Percentiles rank a stretch among this genome's conserved stretches.
phyloP scores from a whole-genome alignment of 2,888 invertebrate species.

The Anthoptus insignis region DNA sequence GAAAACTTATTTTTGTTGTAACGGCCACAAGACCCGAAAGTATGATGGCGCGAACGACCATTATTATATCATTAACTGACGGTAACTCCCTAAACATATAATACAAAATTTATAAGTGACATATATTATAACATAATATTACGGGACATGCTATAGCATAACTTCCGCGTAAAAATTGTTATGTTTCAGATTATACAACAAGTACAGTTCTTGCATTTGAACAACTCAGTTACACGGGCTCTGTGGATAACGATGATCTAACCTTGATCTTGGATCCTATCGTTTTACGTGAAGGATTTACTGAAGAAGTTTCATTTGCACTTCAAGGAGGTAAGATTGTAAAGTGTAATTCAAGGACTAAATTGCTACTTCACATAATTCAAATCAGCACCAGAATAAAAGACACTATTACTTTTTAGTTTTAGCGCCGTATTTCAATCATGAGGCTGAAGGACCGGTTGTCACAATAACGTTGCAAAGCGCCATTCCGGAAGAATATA shows the following conservation, averaged over 20 bases:
- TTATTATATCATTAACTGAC: constrained; percentile 1
- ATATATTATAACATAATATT: too few relatives aligned
- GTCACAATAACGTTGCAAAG: constrained; percentile 47
- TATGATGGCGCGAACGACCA: constrained; percentile 30
- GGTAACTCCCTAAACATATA: constrained; percentile 1
- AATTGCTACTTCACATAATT: too few relatives aligned
- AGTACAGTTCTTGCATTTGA: constrained; percentile 54
- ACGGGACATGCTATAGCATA: too few relatives aligned
- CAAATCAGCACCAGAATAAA: too few relatives aligned
- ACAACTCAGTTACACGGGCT: constrained; percentile 52
- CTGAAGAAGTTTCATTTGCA: constrained; percentile 50
- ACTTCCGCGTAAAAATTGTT: too few relatives aligned
- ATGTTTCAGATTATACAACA: constrained; percentile 49
- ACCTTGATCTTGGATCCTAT: constrained; percentile 52
- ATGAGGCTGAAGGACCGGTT: constrained; percentile 33
- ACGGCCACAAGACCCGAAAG: constrained; percentile 49
- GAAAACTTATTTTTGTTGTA: constrained; percentile 52
- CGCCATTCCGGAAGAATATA: constrained; percentile 49
- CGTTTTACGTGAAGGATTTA: constrained; percentile 54
- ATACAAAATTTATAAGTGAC: too few relatives aligned
- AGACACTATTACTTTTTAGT: constrained; percentile 55
- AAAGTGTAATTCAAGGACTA: too few relatives aligned
- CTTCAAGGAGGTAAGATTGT: constrained; percentile 54
- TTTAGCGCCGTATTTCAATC: constrained; percentile 50
- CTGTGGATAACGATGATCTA: constrained; percentile 46